These are phyloP conservation scores for Phanerotoma sp. DNA, from an alignment of 2,888 invertebrate genomes.

Conservation along the genomic window DNA sequence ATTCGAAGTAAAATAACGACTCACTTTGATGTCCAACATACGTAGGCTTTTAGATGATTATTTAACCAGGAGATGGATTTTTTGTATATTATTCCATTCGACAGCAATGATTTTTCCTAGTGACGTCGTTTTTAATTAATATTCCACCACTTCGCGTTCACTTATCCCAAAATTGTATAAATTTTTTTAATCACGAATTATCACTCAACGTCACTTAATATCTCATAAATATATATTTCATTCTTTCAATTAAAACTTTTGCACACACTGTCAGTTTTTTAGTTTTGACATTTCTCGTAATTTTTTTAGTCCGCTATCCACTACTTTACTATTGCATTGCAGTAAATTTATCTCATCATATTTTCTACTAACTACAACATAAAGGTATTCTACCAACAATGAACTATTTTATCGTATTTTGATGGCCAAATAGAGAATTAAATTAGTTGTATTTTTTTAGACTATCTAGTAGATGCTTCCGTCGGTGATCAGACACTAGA, in stretches of 20 bases:
- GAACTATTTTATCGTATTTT: too few species aligned
- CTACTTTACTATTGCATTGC: too few species aligned
- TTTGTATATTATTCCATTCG: background rate
- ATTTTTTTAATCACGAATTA: background rate
- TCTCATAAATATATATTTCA: background rate
- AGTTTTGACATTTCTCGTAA: too few species aligned
- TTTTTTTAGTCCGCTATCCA: too few species aligned
- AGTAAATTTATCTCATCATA: too few species aligned
- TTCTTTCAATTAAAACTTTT: background rate
- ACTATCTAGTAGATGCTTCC: background rate
- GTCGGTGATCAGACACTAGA: constrained; percentile 3
- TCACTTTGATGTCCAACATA: constrained; percentile 43
- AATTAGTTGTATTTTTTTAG: too few species aligned
- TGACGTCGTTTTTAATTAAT: constrained; percentile 12
- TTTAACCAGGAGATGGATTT: background rate
- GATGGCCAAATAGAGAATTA: too few species aligned
- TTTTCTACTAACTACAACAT: too few species aligned
- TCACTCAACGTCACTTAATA: background rate
- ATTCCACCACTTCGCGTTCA: constrained; percentile 3
- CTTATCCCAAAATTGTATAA: background rate
- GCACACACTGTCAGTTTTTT: too few species aligned
- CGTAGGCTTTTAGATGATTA: constrained; percentile 39
- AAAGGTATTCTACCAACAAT: too few species aligned
- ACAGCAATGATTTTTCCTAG: background rate
- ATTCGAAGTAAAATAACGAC: constrained; percentile 16